Base-by-base conservation (phyloP, 2,888 invertebrate genomes). In the Microchrysa polita region DNA sequence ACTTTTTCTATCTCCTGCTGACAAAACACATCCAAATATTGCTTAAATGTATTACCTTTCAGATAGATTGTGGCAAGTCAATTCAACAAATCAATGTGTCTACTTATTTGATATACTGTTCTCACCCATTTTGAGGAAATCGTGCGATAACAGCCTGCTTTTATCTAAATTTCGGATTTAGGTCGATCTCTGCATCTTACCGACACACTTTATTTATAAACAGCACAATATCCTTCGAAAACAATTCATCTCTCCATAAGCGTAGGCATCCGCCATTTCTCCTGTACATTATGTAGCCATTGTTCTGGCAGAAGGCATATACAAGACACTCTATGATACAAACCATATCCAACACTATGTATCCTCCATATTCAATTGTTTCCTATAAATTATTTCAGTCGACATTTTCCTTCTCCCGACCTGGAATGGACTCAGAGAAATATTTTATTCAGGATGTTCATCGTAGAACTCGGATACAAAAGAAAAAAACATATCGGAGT, bases 341-440 rank as follows among this genome's bases (percentile, higher is more conserved):
- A 42, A 9, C 48, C 16, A 48, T n/a, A n/a, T n/a, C 48, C 10
- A 48, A 48, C 48, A 48, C 48, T 23, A 22, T 23, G 22, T 59
- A 20, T 22, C 12, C 22, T 65, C 20, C 44, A 18, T 22, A n/a
- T 44, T 65, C 65, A 44, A 65, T 65, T 65, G 65, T 65, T 65
- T 42, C 44, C 48, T 14, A 65, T 65, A 44, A 65, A 65, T 65
- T 65, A 65, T 65, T 65, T 65, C 44, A 20, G 65, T 65, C 48
- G 65, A 65, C 65, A 44, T 65, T 65, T 65, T n/a, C n/a, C 40
- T 65, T 44, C 27, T 7, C 44, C 65, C 23, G 10, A 23, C 59
- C 59, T 14, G 12, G 14, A 9, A 59, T 23, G 59, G n/a, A 59
- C 12, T 5, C 14, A 7, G 20, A 14, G 59, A 59, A 22, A 59